These are phyloP conservation scores for Yponomeuta evonymella DNA, from an alignment of 2,888 invertebrate species.

Conservation along the genomic window DNA sequence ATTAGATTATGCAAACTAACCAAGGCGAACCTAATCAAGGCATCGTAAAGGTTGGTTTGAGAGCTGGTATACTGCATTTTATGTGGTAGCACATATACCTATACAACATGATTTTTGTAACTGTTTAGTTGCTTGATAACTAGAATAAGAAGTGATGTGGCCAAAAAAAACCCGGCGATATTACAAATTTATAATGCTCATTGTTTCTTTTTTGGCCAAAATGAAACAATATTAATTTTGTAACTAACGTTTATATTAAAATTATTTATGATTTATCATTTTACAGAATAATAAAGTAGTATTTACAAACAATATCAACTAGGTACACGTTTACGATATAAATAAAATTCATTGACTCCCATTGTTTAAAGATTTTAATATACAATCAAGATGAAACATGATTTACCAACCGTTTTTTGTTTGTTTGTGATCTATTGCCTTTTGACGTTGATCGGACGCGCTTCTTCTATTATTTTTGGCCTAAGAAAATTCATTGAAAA, in stretches of 20 bases:
- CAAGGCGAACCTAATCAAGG: no score
- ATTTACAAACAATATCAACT: slow-evolving; percentile 72
- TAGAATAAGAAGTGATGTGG: no score
- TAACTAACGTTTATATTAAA: slow-evolving; percentile 74
- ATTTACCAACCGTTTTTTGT: neutral
- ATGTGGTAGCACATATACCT: no score
- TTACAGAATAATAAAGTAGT: slow-evolving; percentile 63
- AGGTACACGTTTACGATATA: slow-evolving; percentile 70
- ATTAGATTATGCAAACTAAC: no score
- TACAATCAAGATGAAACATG: slow-evolving; percentile 44
- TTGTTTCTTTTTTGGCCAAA: slow-evolving; percentile 25
- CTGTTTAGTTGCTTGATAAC: no score
- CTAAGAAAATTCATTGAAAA: neutral
- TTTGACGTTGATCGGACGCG: neutral
- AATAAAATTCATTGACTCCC: slow-evolving; percentile 75
- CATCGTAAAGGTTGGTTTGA: no score
- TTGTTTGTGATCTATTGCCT: neutral
- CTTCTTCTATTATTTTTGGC: neutral
- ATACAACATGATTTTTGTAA: no score
- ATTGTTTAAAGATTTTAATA: slow-evolving; percentile 56
- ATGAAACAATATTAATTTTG: slow-evolving; percentile 62
- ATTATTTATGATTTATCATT: slow-evolving; percentile 75
- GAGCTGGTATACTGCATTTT: no score
- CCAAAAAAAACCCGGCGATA: no score
- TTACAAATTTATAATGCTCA: no score